Evolutionary conservation across 2,113 vertebrate genomes (phyloP), one percentile per base, ranked within the genome.

Genomic region (Tautogolabrus adspersus): DNA sequence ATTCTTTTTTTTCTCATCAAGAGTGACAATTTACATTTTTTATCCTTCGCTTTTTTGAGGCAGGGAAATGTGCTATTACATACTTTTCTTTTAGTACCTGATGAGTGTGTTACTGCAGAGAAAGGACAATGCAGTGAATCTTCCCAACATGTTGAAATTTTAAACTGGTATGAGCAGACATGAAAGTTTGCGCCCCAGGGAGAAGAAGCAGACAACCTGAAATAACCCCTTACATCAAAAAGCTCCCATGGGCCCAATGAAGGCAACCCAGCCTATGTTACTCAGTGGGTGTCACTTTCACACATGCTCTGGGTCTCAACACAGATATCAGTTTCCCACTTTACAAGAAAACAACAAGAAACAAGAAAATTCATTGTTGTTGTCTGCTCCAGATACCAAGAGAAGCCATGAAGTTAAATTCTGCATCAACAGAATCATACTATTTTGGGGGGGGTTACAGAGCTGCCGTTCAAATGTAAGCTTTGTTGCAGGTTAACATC

Each of bases 281-380:
- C 46, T 51, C 21, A 9, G n/a, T 21, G 49, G 44, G 76, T 70
- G 40, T 90, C 70, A 44, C 37, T 79, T 89, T 84, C 56, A 54
- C 65, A 30, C 67, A 37, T n/a, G 38, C 23, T 34, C 44, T 64
- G 15, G 7, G n/a, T 84, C 42, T 67, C 23, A 51, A 42, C 42
- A 19, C 7, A 58, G 51, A 58, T 26, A 64, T 68, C 62, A 4
- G 6, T 66, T 72, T 77, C 60, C 69, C 66, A n/a, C 52, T 19
- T 76, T 57, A 59, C n/a, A n/a, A n/a, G n/a, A n/a, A n/a, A n/a
- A n/a, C n/a, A n/a, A n/a, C n/a, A n/a, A n/a, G n/a, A 3, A 40
- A 52, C 75, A 76, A 18, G 42, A 38, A 11, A 72, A 15, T 0
- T 44, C 19, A 37, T 40, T 38, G 22, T 62, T 77, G 23, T 51